Conservation (phyloP, 2,797 vertebrate genomes). For the Anabacerthia variegaticeps region DNA sequence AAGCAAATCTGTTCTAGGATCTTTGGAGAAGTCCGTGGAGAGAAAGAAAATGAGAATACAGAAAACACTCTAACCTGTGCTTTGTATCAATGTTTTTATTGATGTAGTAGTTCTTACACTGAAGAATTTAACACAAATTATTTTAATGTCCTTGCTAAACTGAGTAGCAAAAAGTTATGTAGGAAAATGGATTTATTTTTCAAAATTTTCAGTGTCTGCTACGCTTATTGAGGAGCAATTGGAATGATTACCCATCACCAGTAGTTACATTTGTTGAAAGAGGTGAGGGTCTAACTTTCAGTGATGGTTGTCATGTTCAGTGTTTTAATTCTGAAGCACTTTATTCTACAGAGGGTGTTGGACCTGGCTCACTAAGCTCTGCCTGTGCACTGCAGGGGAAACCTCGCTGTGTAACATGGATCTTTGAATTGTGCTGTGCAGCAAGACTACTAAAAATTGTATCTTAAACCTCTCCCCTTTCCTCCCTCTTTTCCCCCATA, state of each 20-base stretch:
- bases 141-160: background rate
- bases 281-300: background rate
- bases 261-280: background rate
- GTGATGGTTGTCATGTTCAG: background rate
- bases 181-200: background rate
- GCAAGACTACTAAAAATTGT: background rate
- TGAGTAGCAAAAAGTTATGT: background rate
- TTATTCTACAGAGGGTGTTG: background rate
- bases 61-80: background rate
- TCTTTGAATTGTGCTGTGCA: background rate
- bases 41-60: background rate
- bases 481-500: fast-evolving
- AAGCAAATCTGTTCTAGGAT: background rate
- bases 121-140: background rate
- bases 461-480: background rate
- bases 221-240: background rate
- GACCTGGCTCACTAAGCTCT: background rate
- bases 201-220: background rate
- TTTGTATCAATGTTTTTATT: background rate
- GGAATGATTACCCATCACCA: background rate
- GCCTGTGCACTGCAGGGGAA: background rate
- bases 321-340: background rate
- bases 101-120: background rate
- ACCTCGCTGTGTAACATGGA: fast-evolving
- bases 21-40: background rate